Conservation (phyloP, 1,140 invertebrate species). For the Antheraea pernyi region DNA sequence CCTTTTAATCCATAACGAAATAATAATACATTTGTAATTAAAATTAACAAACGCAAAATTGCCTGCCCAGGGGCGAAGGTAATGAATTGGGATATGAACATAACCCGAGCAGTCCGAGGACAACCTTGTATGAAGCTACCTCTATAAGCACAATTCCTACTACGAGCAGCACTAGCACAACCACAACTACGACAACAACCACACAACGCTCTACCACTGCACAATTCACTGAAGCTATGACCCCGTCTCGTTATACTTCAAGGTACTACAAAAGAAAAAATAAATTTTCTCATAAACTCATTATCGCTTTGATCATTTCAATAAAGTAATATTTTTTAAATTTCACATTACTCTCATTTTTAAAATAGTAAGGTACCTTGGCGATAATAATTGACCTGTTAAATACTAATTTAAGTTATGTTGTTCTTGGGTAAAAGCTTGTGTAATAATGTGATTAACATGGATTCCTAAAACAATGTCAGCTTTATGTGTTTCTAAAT, state of each 20-base stretch:
- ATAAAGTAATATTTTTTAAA: slow-evolving; percentile 28
- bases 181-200: slow-evolving; percentile 46
- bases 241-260: slow-evolving; percentile 72
- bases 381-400: neutral
- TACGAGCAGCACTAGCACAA: slow-evolving; percentile 71
- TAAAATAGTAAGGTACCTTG: slow-evolving; percentile 20
- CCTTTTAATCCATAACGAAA: slow-evolving; percentile 18
- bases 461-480: slow-evolving; percentile 6
- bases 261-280: slow-evolving; percentile 81
- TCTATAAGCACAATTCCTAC: slow-evolving; percentile 66
- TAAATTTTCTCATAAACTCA: slow-evolving; percentile 37
- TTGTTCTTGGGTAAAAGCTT: slow-evolving; percentile 47
- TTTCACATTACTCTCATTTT: slow-evolving; percentile 23
- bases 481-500: neutral
- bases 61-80: slow-evolving; percentile 69
- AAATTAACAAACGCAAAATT: slow-evolving; percentile 22
- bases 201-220: slow-evolving; percentile 73
- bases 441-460: slow-evolving; percentile 20
- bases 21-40: slow-evolving; percentile 16
- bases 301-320: slow-evolving; percentile 50
- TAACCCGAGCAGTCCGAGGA: slow-evolving; percentile 71
- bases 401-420: slow-evolving; percentile 9
- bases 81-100: slow-evolving; percentile 79
- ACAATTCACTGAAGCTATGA: slow-evolving; percentile 72
- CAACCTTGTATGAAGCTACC: slow-evolving; percentile 69